Conservation (phyloP, 2,888 invertebrate genomes). For the Callinectes sapidus region DNA sequence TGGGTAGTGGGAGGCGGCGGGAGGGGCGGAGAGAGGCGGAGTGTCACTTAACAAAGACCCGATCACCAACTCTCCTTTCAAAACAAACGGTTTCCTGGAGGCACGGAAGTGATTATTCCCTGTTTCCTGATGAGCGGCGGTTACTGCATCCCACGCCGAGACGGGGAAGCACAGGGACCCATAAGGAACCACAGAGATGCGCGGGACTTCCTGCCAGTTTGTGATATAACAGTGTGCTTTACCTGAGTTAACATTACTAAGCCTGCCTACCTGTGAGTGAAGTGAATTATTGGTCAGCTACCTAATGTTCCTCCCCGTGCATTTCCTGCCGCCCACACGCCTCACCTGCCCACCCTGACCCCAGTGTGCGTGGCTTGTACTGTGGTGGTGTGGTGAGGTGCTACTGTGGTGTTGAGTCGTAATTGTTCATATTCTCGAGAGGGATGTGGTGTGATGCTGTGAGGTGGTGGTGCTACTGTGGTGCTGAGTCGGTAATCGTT, state of each 20-base stretch:
- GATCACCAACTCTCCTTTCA: slow-evolving; percentile 53
- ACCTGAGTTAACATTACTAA: too few relatives aligned
- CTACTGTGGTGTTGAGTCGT: neutral
- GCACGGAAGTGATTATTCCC: slow-evolving; percentile 52
- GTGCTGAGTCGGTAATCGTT: too few relatives aligned
- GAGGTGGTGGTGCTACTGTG: too few relatives aligned
- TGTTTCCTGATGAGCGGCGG: slow-evolving; percentile 20
- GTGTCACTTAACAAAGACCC: slow-evolving; percentile 39
- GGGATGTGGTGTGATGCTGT: too few relatives aligned
- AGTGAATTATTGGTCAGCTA: too few relatives aligned
- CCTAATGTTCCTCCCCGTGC: too few relatives aligned
- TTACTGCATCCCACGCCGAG: slow-evolving; percentile 5
- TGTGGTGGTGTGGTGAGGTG: neutral
- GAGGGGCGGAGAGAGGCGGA: neutral
- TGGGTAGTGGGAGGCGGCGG: neutral
- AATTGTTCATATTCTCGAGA: neutral
- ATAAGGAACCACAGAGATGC: neutral
- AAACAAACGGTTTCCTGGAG: slow-evolving; percentile 65
- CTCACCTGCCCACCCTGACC: neutral
- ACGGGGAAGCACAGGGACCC: neutral
- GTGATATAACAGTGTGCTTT: neutral
- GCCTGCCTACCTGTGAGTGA: neutral
- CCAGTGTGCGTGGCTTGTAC: neutral
- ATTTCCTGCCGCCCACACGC: neutral
- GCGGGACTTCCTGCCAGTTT: neutral